Conservation (phyloP, 2,888 invertebrate species). For the Chironomus riparius region DNA sequence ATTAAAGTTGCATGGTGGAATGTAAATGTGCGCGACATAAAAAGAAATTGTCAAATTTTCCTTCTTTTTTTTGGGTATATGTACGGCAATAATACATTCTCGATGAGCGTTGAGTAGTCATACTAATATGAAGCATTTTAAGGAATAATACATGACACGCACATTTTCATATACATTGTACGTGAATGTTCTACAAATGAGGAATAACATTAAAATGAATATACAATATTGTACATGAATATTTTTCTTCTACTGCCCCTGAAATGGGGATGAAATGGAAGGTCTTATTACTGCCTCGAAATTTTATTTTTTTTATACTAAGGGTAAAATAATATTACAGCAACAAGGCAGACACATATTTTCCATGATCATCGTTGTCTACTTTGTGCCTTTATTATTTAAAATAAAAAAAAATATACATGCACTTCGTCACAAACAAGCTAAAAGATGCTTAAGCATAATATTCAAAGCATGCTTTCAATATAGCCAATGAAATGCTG, state of each 20-base stretch:
- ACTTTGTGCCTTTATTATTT: neutral
- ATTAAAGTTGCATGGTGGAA: conserved; percentile 22
- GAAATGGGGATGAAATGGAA: no score
- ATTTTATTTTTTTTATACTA: neutral
- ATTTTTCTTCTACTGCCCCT: neutral
- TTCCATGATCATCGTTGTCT: neutral
- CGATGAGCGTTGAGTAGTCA: neutral
- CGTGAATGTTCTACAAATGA: conserved; percentile 12
- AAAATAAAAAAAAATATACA: no score
- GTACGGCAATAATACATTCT: neutral
- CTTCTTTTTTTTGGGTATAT: neutral
- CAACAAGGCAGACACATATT: conserved; percentile 11
- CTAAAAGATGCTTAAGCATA: neutral
- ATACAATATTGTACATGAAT: neutral
- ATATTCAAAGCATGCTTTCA: conserved; percentile 21
- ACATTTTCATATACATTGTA: conserved; percentile 4
- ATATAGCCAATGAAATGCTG: conserved; percentile 16
- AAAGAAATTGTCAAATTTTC: neutral
- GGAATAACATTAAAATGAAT: conserved; percentile 12
- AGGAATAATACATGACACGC: conserved; percentile 21
- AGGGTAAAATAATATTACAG: neutral
- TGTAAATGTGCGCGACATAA: no score
- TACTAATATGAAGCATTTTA: conserved; percentile 2
- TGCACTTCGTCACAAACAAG: no score
- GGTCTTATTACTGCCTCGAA: no score